Conservation (phyloP, 2,113 vertebrate genomes). For the Suricata suricatta region DNA sequence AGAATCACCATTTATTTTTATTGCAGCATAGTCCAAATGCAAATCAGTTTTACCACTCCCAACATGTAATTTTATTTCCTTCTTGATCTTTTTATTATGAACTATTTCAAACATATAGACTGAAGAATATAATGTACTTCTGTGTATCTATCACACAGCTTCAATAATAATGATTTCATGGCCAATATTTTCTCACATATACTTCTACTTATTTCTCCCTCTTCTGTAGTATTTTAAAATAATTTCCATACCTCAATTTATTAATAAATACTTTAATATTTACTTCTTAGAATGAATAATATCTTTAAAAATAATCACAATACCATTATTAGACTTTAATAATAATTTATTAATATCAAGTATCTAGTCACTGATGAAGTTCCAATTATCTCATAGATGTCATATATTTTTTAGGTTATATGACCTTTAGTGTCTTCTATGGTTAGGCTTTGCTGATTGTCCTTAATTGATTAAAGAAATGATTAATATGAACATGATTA, state of each 20-base stretch:
- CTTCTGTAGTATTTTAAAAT: background rate
- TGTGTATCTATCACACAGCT: background rate
- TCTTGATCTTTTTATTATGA: background rate
- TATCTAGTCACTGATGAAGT: background rate
- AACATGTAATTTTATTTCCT: background rate
- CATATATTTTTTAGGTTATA: background rate
- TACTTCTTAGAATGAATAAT: background rate
- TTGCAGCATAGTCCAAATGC: background rate
- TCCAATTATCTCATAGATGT: background rate
- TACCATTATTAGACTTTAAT: background rate
- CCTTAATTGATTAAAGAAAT: background rate
- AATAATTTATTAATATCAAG: background rate
- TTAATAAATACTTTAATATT: slow-evolving; percentile 3
- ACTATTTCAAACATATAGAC: background rate
- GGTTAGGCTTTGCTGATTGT: background rate
- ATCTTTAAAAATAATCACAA: background rate
- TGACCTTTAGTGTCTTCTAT: background rate
- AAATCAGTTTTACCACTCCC: background rate
- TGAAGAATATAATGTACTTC: background rate
- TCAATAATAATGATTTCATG: background rate
- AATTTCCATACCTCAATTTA: background rate
- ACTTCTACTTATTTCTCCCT: background rate
- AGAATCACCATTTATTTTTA: background rate
- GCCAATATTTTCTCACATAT: background rate
- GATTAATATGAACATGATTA: background rate